Evolutionary conservation across 1,140 invertebrate species (phyloP), one percentile per base, ranked within the genome.

Genomic region (Paralvinella palmiformis): DNA sequence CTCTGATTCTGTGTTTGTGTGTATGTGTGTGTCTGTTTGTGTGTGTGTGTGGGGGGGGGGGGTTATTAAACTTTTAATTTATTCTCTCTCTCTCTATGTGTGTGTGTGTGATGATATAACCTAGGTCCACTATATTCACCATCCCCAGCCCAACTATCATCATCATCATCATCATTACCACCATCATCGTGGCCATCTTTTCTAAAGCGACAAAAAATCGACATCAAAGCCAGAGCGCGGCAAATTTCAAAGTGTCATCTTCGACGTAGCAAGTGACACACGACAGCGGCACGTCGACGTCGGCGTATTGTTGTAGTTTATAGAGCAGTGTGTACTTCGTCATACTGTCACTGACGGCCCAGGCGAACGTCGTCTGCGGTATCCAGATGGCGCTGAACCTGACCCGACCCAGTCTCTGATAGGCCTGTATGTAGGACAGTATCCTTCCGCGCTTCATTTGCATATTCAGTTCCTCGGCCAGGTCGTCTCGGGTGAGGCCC

Each of bases 311-410:
- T 17, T 59, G 44, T 20, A 65, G 57, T 48, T 41, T 41, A 33
- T 65, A 60, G n/a, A 59, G 31, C 44, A 65, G 32, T 15, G 56
- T 59, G 56, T 65, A 65, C 48, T 65, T 65, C 29, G 63, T 65
- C 56, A 65, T 65, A 24, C 36, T 41, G 17, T 57, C 41, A 60
- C 63, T 65, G 48, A 48, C 57, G 13, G 63, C 63, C 63, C 63
- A 65, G 3, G 35, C 35, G 10, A 27, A 36, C 56, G 63, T 58
- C 4, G 29, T 59, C 37, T 33, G 44, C 24, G 63, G 56, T n/a
- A 41, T 33, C 63, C 63, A 65, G 7, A 65, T 58, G 20, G 63
- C 63, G 32, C 63, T 65, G 57, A 65, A 65, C 24, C 45, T 59
- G 17, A 65, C 27, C 44, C 20, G 36, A 20, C 55, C 63, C 17